Evolutionary conservation across 2,797 vertebrate genomes (phyloP).

Genomic region (Pipistrellus kuhlii): DNA sequence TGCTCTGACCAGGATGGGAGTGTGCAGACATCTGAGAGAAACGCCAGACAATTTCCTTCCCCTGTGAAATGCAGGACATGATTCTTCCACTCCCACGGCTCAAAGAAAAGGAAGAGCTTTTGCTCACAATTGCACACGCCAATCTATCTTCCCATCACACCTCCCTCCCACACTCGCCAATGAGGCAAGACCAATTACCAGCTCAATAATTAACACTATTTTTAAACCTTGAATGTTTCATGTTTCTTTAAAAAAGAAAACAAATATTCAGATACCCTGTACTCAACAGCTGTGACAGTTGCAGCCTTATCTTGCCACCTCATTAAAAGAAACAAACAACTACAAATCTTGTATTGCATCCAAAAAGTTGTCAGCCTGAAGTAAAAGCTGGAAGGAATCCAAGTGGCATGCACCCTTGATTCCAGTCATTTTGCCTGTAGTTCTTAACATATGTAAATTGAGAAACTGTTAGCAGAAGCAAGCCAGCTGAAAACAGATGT

Average conservation of each 20-base stretch:
- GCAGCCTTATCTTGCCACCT: slow-evolving; percentile 72
- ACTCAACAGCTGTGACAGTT: slow-evolving; percentile 62
- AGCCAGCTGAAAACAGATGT: slow-evolving; percentile 74
- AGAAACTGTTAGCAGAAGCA: slow-evolving; percentile 79
- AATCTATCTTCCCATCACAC: background rate
- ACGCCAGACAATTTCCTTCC: background rate
- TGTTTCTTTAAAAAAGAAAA: slow-evolving; percentile 62
- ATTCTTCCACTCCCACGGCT: background rate
- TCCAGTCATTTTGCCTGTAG: slow-evolving; percentile 57
- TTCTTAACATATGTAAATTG: slow-evolving; percentile 72
- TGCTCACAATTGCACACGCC: background rate
- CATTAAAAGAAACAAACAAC: slow-evolving; percentile 76
- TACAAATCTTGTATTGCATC: slow-evolving; percentile 67
- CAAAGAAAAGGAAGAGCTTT: background rate
- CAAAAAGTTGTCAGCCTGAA: slow-evolving; percentile 71
- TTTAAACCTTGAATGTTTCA: background rate
- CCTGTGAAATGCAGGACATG: background rate
- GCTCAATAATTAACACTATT: background rate
- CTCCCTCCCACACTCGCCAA: background rate
- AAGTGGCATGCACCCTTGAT: slow-evolving; percentile 49
- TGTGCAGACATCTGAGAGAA: background rate
- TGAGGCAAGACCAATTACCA: background rate
- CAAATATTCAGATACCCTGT: slow-evolving; percentile 27
- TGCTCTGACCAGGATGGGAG: background rate
- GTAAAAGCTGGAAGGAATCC: slow-evolving; percentile 67